phyloP scores from a whole-genome alignment of 2,888 invertebrate genomes.

The Sminthurinus aureus region DNA sequence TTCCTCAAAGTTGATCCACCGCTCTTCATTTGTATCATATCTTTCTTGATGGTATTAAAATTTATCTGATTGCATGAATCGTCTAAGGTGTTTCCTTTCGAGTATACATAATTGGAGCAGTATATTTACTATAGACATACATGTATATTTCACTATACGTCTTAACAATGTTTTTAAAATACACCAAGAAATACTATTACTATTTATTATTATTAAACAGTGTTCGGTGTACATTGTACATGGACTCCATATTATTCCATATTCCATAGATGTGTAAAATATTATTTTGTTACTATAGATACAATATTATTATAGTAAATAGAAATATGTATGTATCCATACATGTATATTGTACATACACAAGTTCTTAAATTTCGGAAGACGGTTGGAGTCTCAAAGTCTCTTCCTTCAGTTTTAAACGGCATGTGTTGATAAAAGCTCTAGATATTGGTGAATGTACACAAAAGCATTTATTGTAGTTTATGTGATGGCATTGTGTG shows the following conservation, averaged over 20 bases:
- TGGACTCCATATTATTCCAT: too few species aligned
- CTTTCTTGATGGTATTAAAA: neutral
- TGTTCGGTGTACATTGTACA: too few species aligned
- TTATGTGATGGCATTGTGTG: conserved; percentile 27
- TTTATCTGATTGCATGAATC: neutral
- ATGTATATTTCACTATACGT: too few species aligned
- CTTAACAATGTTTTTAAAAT: too few species aligned
- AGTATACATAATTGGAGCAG: neutral
- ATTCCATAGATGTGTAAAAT: too few species aligned
- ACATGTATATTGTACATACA: too few species aligned
- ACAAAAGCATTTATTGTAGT: conserved; percentile 35
- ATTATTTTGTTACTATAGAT: too few species aligned
- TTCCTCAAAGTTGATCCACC: neutral
- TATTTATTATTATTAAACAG: too few species aligned
- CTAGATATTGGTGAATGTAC: conserved; percentile 14
- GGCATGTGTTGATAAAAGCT: conserved; percentile 12
- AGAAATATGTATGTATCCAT: too few species aligned
- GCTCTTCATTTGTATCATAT: neutral
- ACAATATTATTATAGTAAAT: too few species aligned
- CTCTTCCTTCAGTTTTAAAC: neutral
- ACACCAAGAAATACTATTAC: too few species aligned
- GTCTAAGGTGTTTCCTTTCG: conserved; percentile 16
- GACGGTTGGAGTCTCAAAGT: neutral
- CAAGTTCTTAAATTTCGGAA: too few species aligned
- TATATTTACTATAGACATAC: neutral